Conservation (phyloP, 2,113 vertebrate genomes). For the Diadophis punctatus region DNA sequence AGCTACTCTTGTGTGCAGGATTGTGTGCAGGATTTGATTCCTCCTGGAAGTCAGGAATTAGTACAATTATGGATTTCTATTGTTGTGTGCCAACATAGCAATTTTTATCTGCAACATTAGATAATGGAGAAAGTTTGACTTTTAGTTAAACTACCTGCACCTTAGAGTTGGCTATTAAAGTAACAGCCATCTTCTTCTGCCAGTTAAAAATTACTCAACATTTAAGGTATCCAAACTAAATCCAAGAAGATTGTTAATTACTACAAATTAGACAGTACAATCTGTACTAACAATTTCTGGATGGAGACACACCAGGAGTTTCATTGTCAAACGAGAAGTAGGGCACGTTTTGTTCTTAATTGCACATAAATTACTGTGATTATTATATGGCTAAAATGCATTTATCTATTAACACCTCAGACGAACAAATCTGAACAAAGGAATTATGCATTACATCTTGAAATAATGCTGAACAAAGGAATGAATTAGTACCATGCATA, state of each 20-base stretch:
- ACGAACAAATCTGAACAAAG: conserved; percentile 42
- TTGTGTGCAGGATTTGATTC: neutral
- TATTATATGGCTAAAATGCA: conserved; percentile 54
- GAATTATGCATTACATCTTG: conserved; percentile 12
- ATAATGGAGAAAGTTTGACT: conserved; percentile 14
- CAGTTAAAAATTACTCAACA: conserved; percentile 32
- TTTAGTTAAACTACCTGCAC: neutral
- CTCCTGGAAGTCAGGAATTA: neutral
- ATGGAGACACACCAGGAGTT: conserved; percentile 41
- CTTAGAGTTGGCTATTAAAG: conserved; percentile 5
- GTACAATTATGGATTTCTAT: neutral
- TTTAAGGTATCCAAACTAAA: conserved; percentile 42
- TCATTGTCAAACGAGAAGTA: conserved; percentile 49
- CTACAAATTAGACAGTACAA: conserved; percentile 16
- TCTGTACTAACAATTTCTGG: conserved; percentile 40
- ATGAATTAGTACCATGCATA: conserved; percentile 59
- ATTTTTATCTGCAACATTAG: neutral
- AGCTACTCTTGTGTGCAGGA: neutral
- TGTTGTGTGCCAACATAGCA: neutral
- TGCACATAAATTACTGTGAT: conserved; percentile 59
- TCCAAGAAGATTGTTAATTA: conserved; percentile 32
- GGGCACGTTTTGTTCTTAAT: conserved; percentile 55
- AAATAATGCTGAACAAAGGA: conserved; percentile 46
- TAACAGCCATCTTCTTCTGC: conserved; percentile 11
- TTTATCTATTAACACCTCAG: conserved; percentile 56